Evolutionary conservation across 1,140 invertebrate species (phyloP), one percentile per base, ranked within the genome.

Genomic region (Amyelois transitella): DNA sequence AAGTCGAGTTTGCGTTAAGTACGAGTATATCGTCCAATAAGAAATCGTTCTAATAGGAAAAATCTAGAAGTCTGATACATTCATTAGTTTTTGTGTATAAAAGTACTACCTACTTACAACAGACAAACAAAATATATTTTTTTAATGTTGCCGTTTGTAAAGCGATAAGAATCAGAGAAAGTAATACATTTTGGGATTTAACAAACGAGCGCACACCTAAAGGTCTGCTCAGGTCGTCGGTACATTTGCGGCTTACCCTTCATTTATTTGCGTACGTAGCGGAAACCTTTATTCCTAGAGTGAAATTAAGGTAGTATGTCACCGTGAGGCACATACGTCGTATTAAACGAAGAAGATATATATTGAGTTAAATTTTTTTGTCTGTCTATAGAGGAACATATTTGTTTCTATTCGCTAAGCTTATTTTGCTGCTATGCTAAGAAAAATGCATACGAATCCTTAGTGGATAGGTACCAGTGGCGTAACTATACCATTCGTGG

Each of bases 181-280:
- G 45, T 19, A 18, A 71, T 60, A 50, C 56, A 75, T 54, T 64
- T 75, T 22, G 48, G 20, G 56, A 51, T 45, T 51, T 58, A 49
- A 53, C 56, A 53, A 58, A 58, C 44, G 56, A 51, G 55, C 48
- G 38, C 20, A 22, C 21, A 44, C 51, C 10, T 21, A 48, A 45
- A 38, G 50, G 50, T 18, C 18, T n/a, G 43, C 44, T 28, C 32
- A 55, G 53, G 56, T 43, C 53, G 50, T 22, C 20, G 45, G 18
- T 48, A 48, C 45, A 48, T 48, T 48, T 48, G 45, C 19, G 48
- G 58, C 53, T 60, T 55, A 48, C 58, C 58, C 53, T 47, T 60
- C 58, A 60, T 60, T 60, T 60, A 51, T 60, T 60, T 55, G 47
- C 47, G 45, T 10, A 48, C 45, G 19, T 18, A 21, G 45, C 7